Conservation (phyloP, 2,888 invertebrate genomes). For the Ophioninae sp. region DNA sequence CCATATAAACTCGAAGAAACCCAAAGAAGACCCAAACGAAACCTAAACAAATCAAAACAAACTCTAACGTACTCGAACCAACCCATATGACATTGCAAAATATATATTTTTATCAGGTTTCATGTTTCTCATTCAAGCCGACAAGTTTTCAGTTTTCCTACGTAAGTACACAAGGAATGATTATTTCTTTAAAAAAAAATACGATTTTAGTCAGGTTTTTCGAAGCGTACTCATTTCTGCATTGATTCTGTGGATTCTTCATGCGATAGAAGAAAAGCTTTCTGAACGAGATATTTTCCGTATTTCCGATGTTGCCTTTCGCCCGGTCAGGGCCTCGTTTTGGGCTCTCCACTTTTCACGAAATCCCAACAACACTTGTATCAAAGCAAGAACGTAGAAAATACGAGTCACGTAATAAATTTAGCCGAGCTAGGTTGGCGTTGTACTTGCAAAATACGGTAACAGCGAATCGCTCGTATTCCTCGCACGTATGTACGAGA, state of each 20-base stretch:
- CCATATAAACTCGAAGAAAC: too few species aligned
- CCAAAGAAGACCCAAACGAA: too few species aligned
- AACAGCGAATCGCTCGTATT: conserved; percentile 57
- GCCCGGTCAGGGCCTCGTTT: background rate
- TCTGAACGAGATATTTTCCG: background rate
- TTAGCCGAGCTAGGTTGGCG: conserved; percentile 36
- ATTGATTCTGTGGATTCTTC: background rate
- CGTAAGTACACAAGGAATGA: too few species aligned
- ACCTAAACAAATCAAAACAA: too few species aligned
- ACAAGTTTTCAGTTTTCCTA: too few species aligned
- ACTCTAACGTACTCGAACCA: too few species aligned
- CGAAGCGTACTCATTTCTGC: background rate
- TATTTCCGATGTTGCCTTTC: background rate
- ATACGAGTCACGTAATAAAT: conserved; percentile 54
- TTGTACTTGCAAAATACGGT: conserved; percentile 33
- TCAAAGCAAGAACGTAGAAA: conserved; percentile 32
- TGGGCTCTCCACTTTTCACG: background rate
- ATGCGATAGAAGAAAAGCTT: background rate
- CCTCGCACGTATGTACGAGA: conserved; percentile 50
- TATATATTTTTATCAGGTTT: too few species aligned
- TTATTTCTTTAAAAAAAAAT: background rate
- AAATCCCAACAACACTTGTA: conserved; percentile 40
- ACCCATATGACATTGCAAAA: too few species aligned
- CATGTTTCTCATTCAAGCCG: too few species aligned
- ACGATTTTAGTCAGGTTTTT: background rate